These are phyloP conservation scores for Parasteatoda tepidariorum DNA, from an alignment of 1,140 invertebrate species.

Conservation along the genomic window DNA sequence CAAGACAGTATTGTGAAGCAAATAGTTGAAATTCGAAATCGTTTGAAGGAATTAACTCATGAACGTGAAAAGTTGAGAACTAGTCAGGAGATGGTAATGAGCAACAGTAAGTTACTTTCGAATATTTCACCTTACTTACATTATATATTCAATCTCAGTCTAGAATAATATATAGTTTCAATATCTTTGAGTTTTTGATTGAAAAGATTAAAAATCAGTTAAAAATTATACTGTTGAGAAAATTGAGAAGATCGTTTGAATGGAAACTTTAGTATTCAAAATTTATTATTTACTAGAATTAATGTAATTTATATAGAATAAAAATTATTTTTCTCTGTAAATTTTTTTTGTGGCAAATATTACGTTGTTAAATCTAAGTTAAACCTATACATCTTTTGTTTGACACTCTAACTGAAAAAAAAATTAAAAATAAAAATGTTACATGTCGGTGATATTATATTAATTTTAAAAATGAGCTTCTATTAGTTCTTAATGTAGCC, in stretches of 20 bases:
- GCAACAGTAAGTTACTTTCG: slow-evolving; percentile 1
- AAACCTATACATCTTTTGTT: too few relatives aligned
- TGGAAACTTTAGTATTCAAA: too few relatives aligned
- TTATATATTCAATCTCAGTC: too few relatives aligned
- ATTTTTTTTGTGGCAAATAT: too few relatives aligned
- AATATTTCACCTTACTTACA: background rate
- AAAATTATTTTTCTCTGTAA: too few relatives aligned
- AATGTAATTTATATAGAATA: too few relatives aligned
- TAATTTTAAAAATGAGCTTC: background rate
- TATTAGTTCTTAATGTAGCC: background rate
- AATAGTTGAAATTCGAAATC: slow-evolving; percentile 6
- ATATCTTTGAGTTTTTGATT: too few relatives aligned
- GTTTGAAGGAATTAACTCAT: background rate
- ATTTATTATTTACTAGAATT: too few relatives aligned
- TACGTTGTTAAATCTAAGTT: too few relatives aligned
- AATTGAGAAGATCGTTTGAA: background rate
- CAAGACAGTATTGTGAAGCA: slow-evolving; percentile 23
- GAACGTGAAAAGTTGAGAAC: background rate
- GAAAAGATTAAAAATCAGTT: background rate
- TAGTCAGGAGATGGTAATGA: background rate
- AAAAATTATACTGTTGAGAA: background rate
- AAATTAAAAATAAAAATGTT: background rate
- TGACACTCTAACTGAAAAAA: too few relatives aligned
- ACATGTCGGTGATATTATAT: background rate
- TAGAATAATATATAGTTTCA: too few relatives aligned